These are phyloP conservation scores for Perizoma flavofasciatum DNA, from an alignment of 2,888 invertebrate species.

Conservation along the genomic window DNA sequence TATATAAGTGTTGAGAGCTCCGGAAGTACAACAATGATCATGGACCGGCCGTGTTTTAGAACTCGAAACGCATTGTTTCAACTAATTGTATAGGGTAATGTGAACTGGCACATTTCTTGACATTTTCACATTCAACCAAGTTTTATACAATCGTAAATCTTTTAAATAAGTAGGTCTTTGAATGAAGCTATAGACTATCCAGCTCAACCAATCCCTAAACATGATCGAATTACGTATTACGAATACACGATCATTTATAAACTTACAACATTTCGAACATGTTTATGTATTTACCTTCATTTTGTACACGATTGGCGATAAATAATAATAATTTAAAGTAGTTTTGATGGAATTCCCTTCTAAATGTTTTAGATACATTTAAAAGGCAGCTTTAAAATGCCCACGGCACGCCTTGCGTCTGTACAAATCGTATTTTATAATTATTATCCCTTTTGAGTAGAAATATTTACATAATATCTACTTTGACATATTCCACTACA, in stretches of 20 bases:
- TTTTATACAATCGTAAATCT: not conserved
- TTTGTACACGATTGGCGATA: slow-evolving; percentile 23
- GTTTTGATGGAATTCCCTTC: slow-evolving; percentile 29
- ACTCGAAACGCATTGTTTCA: slow-evolving; percentile 43
- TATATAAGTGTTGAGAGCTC: slow-evolving; percentile 28
- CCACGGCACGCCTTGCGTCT: slow-evolving; percentile 30
- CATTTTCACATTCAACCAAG: slow-evolving; percentile 24
- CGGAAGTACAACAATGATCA: slow-evolving; percentile 43
- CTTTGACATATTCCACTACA: slow-evolving; percentile 44
- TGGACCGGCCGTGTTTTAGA: slow-evolving; percentile 33
- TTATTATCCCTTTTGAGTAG: slow-evolving; percentile 59
- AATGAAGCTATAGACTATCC: no score
- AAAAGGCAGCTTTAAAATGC: slow-evolving; percentile 40
- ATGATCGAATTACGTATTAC: not conserved
- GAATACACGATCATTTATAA: slow-evolving; percentile 1
- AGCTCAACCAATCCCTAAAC: not conserved
- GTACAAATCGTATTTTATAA: slow-evolving; percentile 52
- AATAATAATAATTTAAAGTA: slow-evolving; percentile 17
- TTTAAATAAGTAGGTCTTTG: not conserved
- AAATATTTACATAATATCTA: slow-evolving; percentile 62
- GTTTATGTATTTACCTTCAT: slow-evolving; percentile 4
- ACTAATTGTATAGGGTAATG: slow-evolving; percentile 39
- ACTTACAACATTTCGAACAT: slow-evolving; percentile 3
- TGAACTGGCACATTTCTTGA: slow-evolving; percentile 38
- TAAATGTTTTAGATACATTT: slow-evolving; percentile 38